Evolutionary conservation across 1,140 invertebrate species (phyloP), one percentile per base, ranked within the genome.

Genomic region (Adoxophyes honmai): DNA sequence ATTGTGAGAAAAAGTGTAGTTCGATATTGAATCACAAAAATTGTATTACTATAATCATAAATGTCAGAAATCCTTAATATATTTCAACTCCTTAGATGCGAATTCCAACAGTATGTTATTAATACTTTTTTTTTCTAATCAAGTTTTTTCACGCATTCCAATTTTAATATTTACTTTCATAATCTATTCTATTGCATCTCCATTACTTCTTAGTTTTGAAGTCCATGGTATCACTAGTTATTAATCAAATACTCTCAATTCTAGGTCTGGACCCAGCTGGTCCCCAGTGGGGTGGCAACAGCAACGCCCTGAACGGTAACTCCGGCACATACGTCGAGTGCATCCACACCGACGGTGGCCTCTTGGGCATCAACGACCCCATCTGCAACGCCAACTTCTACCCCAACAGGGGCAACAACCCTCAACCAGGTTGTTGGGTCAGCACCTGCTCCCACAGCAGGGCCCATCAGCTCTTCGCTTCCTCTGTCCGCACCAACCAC

Each of bases 271-370:
- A 95, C 78, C 92, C 93, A 11, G 93, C 93, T 6, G 89, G 91
- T 44, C 91, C 93, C 2, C 75, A 89, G n/a, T 92, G 93, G 70
- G 86, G 85, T 53, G 57, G 78, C 5, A 75, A 81, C 10, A 70
- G 86, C 1, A 76, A 89, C 15, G 86, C 92, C 10, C 66, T 92
- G 1, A 75, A 79, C 13, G 70, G 74, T 34, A 78, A 66, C 28
- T 90, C 91, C 79, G 91, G 90, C 4, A 74, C 83, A 11, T 91
- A 91, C 53, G 90, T 91, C 3, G 94, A 95, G 70, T 89, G 92
- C 14, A 93, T 95, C 66, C 94, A 95, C 70, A 94, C 94, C 0
- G 93, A 93, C 64, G 89, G 91, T n/a, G 91, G 92, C 14, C 8
- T 53, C 13, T 59, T 72, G 88, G 8, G 88, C 91, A 62, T 90